Evolutionary conservation across 2,888 invertebrate species (phyloP).

Genomic region (Cremastobaeus sp.): DNA sequence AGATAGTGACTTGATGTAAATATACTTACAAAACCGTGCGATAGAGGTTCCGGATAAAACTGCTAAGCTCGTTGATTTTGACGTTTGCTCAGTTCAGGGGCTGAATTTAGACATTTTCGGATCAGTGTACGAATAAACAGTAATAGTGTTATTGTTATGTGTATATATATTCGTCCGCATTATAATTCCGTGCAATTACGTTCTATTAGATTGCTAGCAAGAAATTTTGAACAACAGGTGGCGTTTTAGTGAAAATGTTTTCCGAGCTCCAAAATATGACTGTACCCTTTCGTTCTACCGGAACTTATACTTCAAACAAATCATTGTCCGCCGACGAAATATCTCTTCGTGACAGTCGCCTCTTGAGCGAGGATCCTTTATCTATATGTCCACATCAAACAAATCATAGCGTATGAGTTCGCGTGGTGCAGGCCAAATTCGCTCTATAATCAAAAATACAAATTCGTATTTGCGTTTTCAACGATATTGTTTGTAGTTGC

Average conservation of each 20-base stretch:
- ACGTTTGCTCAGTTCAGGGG: constrained; percentile 19
- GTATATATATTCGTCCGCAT: constrained; percentile 31
- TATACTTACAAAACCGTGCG: neutral
- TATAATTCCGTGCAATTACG: constrained; percentile 50
- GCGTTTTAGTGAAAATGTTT: constrained; percentile 18
- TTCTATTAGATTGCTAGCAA: constrained; percentile 50
- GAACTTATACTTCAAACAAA: constrained; percentile 14
- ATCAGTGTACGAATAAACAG: constrained; percentile 46
- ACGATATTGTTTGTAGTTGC: no score
- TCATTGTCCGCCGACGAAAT: neutral
- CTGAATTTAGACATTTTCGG: constrained; percentile 21
- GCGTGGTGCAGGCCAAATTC: constrained; percentile 68
- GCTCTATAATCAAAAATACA: constrained; percentile 64
- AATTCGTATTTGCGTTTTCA: constrained; percentile 8
- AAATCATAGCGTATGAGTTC: constrained; percentile 64
- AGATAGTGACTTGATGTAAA: constrained; percentile 22
- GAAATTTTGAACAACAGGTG: constrained; percentile 30
- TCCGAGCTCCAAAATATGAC: constrained; percentile 20
- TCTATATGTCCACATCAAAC: constrained; percentile 40
- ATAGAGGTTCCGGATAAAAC: neutral
- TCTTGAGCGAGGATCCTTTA: constrained; percentile 20
- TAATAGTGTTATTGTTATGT: constrained; percentile 63
- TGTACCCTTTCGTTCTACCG: constrained; percentile 21
- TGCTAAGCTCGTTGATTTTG: neutral
- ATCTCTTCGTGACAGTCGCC: constrained; percentile 5